phyloP scores from a whole-genome alignment of 2,888 invertebrate genomes.

The Aethes cnicana region DNA sequence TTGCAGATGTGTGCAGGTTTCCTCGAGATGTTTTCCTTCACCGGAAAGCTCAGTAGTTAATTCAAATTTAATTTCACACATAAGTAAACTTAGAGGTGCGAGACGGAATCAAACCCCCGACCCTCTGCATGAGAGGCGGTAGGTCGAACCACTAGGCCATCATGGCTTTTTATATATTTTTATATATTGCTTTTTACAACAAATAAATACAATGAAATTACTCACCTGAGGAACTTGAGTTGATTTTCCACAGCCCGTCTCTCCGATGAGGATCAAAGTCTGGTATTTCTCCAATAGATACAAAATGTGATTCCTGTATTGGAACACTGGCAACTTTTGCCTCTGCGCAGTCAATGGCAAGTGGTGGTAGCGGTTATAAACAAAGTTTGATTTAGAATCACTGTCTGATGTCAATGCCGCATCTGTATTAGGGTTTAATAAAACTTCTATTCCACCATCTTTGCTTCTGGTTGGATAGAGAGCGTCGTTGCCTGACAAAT shows the following conservation, averaged over 20 bases:
- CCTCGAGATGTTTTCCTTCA: too few relatives aligned
- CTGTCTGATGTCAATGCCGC: constrained; percentile 76
- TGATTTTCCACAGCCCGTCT: constrained; percentile 98
- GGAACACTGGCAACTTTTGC: constrained; percentile 92
- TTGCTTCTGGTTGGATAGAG: constrained; percentile 67
- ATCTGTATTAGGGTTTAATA: constrained; percentile 66
- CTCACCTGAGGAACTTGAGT: constrained; percentile 96
- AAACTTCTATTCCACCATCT: constrained; percentile 65
- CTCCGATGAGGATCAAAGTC: constrained; percentile 93
- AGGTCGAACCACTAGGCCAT: too few relatives aligned
- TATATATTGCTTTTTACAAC: too few relatives aligned
- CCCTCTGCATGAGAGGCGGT: too few relatives aligned
- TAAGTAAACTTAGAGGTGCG: too few relatives aligned
- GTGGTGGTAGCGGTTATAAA: constrained; percentile 93
- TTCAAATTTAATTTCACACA: too few relatives aligned
- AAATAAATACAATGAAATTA: not conserved
- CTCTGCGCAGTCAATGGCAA: constrained; percentile 92
- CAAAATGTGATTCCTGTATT: constrained; percentile 92
- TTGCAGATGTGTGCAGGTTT: too few relatives aligned
- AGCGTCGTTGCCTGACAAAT: constrained; percentile 45
- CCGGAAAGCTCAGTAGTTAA: too few relatives aligned
- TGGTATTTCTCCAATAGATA: constrained; percentile 94
- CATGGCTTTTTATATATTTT: too few relatives aligned
- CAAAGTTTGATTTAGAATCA: constrained; percentile 85
- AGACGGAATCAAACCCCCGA: too few relatives aligned